phyloP scores from a whole-genome alignment of 2,797 vertebrate genomes.

The Danio kyathit region DNA sequence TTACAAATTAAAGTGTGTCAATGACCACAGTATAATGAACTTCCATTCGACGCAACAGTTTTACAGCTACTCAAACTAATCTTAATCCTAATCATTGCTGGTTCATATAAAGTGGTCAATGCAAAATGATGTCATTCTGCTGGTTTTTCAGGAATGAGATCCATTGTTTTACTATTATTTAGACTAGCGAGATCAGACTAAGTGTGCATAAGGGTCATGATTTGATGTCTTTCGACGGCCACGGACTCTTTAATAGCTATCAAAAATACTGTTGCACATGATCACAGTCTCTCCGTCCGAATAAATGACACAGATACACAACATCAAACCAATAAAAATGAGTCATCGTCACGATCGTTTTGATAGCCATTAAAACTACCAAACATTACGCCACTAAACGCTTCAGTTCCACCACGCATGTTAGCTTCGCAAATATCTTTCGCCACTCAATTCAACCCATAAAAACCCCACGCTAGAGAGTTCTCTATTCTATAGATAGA shows the following conservation, averaged over 20 bases:
- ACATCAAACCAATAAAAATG: slow-evolving; percentile 67
- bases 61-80: background rate
- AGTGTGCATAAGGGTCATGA: slow-evolving; percentile 57
- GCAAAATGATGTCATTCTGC: background rate
- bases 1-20: background rate
- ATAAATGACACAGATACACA: slow-evolving; percentile 67
- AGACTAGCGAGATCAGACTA: slow-evolving; percentile 56
- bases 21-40: no score
- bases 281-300: slow-evolving; percentile 59
- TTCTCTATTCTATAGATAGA: slow-evolving; percentile 79
- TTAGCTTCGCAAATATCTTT: slow-evolving; percentile 69
- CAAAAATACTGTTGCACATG: slow-evolving; percentile 72
- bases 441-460: slow-evolving; percentile 77
- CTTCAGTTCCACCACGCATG: slow-evolving; percentile 74
- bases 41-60: background rate
- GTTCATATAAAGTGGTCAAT: background rate
- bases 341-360: slow-evolving; percentile 67
- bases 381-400: slow-evolving; percentile 73
- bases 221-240: slow-evolving; percentile 60
- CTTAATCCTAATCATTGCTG: no score
- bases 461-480: slow-evolving; percentile 77
- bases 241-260: slow-evolving; percentile 78
- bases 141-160: background rate
- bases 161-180: slow-evolving; percentile 26
- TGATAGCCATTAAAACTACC: slow-evolving; percentile 82